Evolutionary conservation across 2,113 vertebrate species (phyloP).

Genomic region (Neopipo cinnamomea): DNA sequence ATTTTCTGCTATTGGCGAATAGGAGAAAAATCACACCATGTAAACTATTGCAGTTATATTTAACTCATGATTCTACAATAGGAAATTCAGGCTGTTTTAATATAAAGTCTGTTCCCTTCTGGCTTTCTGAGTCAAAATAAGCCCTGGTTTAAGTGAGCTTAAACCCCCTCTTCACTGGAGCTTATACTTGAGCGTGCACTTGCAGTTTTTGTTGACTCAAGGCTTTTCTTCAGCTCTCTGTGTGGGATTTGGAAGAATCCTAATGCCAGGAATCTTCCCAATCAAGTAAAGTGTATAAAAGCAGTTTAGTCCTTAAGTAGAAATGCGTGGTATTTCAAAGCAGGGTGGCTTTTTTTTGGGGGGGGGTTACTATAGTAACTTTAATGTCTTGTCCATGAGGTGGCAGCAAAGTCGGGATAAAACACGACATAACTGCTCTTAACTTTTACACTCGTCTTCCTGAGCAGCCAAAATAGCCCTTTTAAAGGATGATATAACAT

Average conservation of each 20-base stretch:
- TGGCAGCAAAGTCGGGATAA: constrained; percentile 59
- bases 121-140: constrained; percentile 20
- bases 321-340: neutral
- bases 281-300: neutral
- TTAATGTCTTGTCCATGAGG: constrained; percentile 40
- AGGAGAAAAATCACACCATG: neutral
- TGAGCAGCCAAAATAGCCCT: neutral
- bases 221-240: constrained; percentile 8
- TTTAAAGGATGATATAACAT: neutral
- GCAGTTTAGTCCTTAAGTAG: neutral
- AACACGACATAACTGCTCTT: neutral
- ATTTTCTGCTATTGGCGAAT: neutral
- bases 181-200: neutral
- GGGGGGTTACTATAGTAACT: neutral
- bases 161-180: neutral
- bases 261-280: neutral
- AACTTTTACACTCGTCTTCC: neutral
- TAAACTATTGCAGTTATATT: neutral
- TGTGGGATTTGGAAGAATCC: neutral
- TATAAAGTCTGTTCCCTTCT: neutral
- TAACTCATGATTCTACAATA: neutral
- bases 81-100: neutral
- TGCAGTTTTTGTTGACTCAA: constrained; percentile 34
- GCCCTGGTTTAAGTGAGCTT: constrained; percentile 30
- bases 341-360: neutral